Percentiles rank a stretch among this genome's conserved stretches.
phyloP scores from a whole-genome alignment of 2,797 vertebrate genomes.

The Premnoplex brunnescens region DNA sequence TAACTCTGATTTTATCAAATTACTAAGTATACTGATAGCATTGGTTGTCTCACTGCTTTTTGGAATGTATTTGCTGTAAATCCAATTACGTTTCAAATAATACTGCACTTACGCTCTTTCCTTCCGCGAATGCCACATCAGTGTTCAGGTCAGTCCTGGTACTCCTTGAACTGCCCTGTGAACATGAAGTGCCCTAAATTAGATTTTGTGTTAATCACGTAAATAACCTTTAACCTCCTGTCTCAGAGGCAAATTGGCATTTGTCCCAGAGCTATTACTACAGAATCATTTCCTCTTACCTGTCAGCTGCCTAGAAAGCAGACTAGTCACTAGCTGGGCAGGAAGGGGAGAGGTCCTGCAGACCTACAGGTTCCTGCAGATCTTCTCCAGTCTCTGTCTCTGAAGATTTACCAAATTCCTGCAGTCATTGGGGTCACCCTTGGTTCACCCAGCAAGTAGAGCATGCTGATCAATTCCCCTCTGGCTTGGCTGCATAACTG shows the following conservation, averaged over 20 bases:
- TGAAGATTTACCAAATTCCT: background rate
- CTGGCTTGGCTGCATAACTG: background rate
- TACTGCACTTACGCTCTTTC: background rate
- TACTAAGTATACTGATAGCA: background rate
- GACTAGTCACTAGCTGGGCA: background rate
- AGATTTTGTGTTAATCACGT: background rate
- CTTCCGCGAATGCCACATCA: background rate
- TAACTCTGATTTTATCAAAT: background rate
- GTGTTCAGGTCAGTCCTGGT: background rate
- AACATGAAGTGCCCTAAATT: background rate
- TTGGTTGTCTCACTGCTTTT: background rate
- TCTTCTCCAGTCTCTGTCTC: background rate
- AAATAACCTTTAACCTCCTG: conserved; percentile 11
- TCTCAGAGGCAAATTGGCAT: background rate
- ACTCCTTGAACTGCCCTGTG: background rate
- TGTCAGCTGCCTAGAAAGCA: background rate
- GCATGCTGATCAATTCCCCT: background rate
- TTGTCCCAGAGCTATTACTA: background rate
- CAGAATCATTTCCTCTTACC: conserved; percentile 6
- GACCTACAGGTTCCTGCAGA: background rate
- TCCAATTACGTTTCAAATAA: background rate
- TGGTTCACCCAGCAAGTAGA: background rate
- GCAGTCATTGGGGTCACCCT: rapidly evolving
- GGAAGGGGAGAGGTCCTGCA: background rate
- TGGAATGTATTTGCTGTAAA: background rate